Percentiles rank a stretch among this genome's conserved stretches.
phyloP scores from a whole-genome alignment of 2,888 invertebrate genomes.

The Tricholauxania praeusta region DNA sequence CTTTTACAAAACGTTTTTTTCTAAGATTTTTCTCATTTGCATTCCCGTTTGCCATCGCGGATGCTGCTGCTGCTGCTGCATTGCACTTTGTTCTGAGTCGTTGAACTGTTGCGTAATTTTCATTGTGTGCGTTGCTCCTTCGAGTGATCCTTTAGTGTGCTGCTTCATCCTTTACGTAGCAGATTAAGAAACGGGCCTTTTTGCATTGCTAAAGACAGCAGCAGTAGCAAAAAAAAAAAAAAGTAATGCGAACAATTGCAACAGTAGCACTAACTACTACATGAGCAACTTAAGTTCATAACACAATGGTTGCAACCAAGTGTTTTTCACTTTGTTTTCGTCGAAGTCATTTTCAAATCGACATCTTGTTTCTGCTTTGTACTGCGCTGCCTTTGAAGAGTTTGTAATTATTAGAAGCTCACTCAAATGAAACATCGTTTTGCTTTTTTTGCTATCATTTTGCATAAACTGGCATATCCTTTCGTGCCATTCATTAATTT shows the following conservation, averaged over 20 bases:
- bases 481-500: background rate
- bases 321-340: constrained; percentile 21
- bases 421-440: background rate
- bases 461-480: background rate
- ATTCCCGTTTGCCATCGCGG: background rate
- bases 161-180: background rate
- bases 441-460: background rate
- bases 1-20: background rate
- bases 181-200: constrained; percentile 27
- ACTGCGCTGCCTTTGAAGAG: background rate
- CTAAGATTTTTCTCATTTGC: background rate
- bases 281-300: constrained; percentile 13
- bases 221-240: background rate
- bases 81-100: constrained; percentile 24
- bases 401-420: constrained; percentile 25
- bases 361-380: background rate
- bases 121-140: constrained; percentile 13
- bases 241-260: constrained; percentile 1
- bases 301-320: constrained; percentile 20
- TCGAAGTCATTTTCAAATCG: constrained; percentile 25
- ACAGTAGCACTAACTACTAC: constrained; percentile 9
- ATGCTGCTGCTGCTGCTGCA: background rate
- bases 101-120: constrained; percentile 33
- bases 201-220: constrained; percentile 10
- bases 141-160: constrained; percentile 14